Percentiles rank a stretch among this genome's conserved stretches.
Conservation (phyloP, 2,113 vertebrate species). For the Danionella cerebrum region DNA sequence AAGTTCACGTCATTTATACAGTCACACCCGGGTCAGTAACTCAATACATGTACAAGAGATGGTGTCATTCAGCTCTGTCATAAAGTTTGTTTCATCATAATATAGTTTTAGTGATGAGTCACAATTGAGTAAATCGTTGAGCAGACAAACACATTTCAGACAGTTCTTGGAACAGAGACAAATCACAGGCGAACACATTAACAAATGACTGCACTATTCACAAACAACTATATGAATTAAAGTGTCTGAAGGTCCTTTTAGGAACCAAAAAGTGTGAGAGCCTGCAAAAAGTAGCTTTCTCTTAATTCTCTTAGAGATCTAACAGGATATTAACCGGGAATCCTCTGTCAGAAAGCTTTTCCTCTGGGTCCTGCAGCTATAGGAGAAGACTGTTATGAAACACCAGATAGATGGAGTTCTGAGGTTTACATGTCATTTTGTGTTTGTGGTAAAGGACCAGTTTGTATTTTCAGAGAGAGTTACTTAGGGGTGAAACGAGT, state of each 20-base stretch:
- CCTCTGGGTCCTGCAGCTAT: neutral
- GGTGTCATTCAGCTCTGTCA: neutral
- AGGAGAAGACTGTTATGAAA: no score
- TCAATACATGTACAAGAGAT: neutral
- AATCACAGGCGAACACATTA: neutral
- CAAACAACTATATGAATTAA: no score
- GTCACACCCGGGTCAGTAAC: neutral
- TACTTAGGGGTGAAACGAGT: conserved; percentile 6
- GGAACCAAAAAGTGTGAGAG: neutral
- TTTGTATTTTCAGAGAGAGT: neutral
- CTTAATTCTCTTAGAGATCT: no score
- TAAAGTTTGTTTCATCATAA: neutral
- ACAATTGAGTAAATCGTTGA: neutral
- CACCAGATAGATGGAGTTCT: no score
- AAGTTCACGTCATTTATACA: neutral
- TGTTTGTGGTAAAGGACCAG: no score
- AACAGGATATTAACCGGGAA: no score
- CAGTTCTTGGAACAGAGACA: neutral
- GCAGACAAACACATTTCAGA: neutral
- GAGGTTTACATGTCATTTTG: no score
- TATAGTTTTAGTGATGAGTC: neutral
- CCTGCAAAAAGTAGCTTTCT: no score
- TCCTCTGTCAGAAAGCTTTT: no score
- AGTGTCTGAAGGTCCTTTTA: no score
- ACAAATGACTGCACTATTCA: no score